Conservation (phyloP, 2,888 invertebrate species). For the Frankliniella intonsa region DNA sequence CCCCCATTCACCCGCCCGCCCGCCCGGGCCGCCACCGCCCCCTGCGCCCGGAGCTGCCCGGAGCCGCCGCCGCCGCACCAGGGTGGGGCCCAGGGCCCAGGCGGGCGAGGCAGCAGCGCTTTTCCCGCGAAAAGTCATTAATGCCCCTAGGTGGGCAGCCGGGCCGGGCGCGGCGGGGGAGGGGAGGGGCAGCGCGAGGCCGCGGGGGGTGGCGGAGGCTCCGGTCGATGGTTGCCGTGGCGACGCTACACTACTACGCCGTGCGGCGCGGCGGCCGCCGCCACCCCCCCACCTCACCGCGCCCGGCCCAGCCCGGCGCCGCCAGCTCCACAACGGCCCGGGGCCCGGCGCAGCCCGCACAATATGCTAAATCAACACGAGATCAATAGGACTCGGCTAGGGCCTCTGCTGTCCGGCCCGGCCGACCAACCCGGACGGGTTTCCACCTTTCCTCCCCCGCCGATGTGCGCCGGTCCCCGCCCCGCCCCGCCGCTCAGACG, state of each 20-base stretch:
- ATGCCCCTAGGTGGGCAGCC: neutral
- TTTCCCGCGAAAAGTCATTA: neutral
- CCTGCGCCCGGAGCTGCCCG: slow-evolving; percentile 36
- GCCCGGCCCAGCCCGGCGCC: neutral
- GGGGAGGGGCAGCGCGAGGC: slow-evolving; percentile 36
- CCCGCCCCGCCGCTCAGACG: neutral
- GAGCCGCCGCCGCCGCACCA: neutral
- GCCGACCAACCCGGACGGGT: neutral
- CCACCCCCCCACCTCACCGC: neutral
- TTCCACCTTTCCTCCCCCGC: neutral
- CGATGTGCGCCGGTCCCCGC: neutral
- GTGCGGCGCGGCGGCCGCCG: neutral
- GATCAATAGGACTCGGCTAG: too few relatives aligned
- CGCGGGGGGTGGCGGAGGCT: slow-evolving; percentile 1
- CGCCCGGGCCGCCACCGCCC: slow-evolving; percentile 39
- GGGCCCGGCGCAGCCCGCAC: neutral
- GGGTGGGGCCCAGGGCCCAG: neutral
- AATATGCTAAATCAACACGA: too few relatives aligned
- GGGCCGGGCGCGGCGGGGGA: slow-evolving; percentile 34
- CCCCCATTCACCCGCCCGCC: slow-evolving; percentile 34
- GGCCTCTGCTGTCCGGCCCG: neutral
- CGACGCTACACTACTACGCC: slow-evolving; percentile 20
- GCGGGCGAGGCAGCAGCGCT: slow-evolving; percentile 28
- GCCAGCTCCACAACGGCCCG: neutral
- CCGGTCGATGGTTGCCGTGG: slow-evolving; percentile 34